Evolutionary conservation across 2,797 vertebrate species (phyloP).

Genomic region (Sarcophilus harrisii): DNA sequence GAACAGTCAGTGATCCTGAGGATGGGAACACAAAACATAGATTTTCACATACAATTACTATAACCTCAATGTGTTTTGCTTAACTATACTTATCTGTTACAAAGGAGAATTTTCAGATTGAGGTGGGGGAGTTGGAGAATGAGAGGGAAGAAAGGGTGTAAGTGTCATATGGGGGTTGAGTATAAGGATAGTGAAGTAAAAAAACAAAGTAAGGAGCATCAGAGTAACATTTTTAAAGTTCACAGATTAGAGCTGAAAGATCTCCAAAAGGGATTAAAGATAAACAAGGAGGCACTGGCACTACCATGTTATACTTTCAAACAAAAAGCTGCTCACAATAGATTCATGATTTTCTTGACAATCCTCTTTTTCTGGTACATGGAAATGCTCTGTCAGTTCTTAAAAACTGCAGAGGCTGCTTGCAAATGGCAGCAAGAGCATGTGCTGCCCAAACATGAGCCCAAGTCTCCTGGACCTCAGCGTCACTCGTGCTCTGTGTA

Average conservation of each 20-base stretch:
- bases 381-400: not conserved
- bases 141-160: not conserved
- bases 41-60: not conserved
- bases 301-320: not conserved
- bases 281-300: not conserved
- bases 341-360: not conserved
- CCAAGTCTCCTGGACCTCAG: not conserved
- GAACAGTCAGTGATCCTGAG: slow-evolving; percentile 68
- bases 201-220: too few relatives aligned
- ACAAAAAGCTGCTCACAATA: not conserved
- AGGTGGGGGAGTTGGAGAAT: slow-evolving; percentile 6
- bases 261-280: not conserved
- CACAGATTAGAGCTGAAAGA: not conserved
- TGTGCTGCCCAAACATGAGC: not conserved
- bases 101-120: not conserved
- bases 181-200: not conserved
- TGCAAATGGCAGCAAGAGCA: not conserved
- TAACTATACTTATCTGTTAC: not conserved
- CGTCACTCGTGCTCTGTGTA: not conserved
- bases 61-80: not conserved
- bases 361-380: not conserved
- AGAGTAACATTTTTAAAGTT: too few relatives aligned
- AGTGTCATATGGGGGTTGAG: not conserved
- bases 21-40: slow-evolving; percentile 63
- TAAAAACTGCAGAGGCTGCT: not conserved